Evolutionary conservation across 2,113 vertebrate species (phyloP).

Genomic region (Ptilorrhoa leucosticta): DNA sequence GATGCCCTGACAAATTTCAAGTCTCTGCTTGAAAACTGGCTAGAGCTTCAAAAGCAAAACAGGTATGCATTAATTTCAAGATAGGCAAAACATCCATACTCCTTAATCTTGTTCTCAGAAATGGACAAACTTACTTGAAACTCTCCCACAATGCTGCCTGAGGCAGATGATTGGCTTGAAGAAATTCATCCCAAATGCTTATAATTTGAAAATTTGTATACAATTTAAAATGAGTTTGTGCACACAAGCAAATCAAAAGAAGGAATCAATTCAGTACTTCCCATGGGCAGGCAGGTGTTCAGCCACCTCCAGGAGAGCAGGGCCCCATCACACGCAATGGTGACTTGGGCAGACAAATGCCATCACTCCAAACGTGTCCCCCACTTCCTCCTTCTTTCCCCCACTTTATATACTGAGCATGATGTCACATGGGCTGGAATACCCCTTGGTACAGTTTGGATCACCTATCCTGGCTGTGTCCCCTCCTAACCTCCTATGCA

Average conservation of each 20-base stretch:
- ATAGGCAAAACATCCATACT: not conserved
- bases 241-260: not conserved
- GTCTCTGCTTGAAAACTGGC: constrained; percentile 5
- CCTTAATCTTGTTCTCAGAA: not conserved
- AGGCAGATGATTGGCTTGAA: not conserved
- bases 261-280: not conserved
- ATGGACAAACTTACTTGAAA: not conserved
- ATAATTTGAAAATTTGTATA: not conserved
- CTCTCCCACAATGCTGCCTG: not conserved
- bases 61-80: not conserved
- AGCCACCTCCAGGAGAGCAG: not conserved
- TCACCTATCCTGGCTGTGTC: not conserved
- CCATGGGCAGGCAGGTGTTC: not conserved
- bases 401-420: not conserved
- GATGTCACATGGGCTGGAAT: not conserved
- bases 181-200: not conserved
- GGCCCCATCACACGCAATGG: no score
- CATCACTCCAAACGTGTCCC: accelerated
- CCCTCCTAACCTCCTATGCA: not conserved
- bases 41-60: not conserved
- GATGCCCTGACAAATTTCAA: constrained; percentile 5
- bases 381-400: not conserved
- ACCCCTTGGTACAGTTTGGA: not conserved
- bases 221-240: not conserved
- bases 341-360: not conserved